Percentiles rank a stretch among this genome's conserved stretches.
Conservation (phyloP, 2,113 vertebrate genomes). For the Boleophthalmus pectinirostris region DNA sequence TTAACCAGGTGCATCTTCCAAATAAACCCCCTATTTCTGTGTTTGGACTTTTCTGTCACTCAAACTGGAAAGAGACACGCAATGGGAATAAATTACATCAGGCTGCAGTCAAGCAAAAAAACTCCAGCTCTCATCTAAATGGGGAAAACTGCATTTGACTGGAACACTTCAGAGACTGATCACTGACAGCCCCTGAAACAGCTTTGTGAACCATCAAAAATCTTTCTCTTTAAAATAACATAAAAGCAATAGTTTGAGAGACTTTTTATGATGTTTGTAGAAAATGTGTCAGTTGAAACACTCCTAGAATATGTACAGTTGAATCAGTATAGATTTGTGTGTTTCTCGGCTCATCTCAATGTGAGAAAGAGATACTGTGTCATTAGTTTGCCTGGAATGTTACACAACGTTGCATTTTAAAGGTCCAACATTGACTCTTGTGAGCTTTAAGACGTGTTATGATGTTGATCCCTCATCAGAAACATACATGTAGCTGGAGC, state of each 20-base stretch:
- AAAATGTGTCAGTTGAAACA: background rate
- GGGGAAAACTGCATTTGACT: slow-evolving; percentile 33
- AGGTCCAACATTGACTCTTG: no score
- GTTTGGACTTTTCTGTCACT: slow-evolving; percentile 9
- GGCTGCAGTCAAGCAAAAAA: slow-evolving; percentile 19
- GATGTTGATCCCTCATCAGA: no score
- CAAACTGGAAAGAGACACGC: slow-evolving; percentile 4
- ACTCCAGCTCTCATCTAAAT: background rate
- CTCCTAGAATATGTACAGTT: no score
- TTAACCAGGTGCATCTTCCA: slow-evolving; percentile 13
- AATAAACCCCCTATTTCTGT: slow-evolving; percentile 23
- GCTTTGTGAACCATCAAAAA: slow-evolving; percentile 13
- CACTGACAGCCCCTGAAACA: slow-evolving; percentile 26
- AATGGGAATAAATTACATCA: slow-evolving; percentile 18
- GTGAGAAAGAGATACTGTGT: no score
- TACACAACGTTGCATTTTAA: no score
- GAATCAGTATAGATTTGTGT: no score
- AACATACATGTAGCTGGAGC: no score
- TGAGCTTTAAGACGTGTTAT: no score
- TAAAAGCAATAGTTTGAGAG: background rate
- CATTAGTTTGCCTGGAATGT: no score
- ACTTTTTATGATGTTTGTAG: background rate
- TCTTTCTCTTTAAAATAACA: background rate
- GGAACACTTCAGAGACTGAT: slow-evolving; percentile 22
- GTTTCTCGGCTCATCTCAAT: no score